Conservation (phyloP, 1,140 invertebrate genomes). For the Papilio helenus region DNA sequence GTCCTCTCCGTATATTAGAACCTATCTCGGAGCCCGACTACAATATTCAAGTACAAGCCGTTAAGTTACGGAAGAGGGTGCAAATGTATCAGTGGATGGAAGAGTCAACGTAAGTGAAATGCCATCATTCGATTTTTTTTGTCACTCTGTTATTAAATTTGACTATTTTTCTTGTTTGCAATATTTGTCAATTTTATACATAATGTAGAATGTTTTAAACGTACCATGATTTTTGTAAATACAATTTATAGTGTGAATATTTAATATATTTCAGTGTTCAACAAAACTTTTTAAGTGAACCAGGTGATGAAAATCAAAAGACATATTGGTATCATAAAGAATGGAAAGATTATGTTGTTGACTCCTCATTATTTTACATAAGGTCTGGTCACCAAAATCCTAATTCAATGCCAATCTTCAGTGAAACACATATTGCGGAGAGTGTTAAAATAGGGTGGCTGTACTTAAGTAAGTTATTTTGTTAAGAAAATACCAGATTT, state of each 20-base stretch:
- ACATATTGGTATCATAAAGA: conserved; percentile 90
- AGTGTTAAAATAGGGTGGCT: conserved; percentile 84
- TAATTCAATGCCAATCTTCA: conserved; percentile 85
- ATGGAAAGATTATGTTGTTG: conserved; percentile 92
- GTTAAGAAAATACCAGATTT: too few species aligned
- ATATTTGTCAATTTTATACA: neutral
- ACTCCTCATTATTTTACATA: conserved; percentile 89
- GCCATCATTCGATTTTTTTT: neutral
- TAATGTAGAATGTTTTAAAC: neutral
- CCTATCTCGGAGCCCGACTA: conserved; percentile 92
- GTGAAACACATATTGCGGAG: conserved; percentile 84
- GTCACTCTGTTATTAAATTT: neutral
- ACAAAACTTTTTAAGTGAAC: conserved; percentile 70
- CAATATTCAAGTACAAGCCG: conserved; percentile 89
- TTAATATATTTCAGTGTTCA: conserved; percentile 60
- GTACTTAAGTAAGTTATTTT: conserved; percentile 68
- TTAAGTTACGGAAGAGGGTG: conserved; percentile 89
- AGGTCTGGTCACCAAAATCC: conserved; percentile 91
- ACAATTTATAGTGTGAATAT: neutral
- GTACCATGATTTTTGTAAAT: neutral
- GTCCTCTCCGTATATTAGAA: conserved; percentile 88
- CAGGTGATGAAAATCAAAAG: conserved; percentile 79
- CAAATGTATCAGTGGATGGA: conserved; percentile 98
- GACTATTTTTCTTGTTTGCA: neutral
- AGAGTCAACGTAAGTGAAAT: conserved; percentile 82